phyloP scores from a whole-genome alignment of 2,888 invertebrate genomes.

The Lypha dubia region DNA sequence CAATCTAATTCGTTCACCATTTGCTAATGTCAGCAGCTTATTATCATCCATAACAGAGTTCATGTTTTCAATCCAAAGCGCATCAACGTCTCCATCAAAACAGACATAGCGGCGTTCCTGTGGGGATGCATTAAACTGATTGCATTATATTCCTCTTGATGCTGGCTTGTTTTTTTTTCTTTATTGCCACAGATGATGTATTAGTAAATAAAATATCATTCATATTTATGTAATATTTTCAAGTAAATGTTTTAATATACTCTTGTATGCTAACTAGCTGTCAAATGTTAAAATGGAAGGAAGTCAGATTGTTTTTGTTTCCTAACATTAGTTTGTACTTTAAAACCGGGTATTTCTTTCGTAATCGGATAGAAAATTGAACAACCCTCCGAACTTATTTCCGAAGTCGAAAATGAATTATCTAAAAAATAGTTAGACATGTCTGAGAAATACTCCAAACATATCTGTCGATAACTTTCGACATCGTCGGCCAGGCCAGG shows the following conservation, averaged over 20 bases:
- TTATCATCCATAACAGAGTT: constrained; percentile 99
- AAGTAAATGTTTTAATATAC: neutral
- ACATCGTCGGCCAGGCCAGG: too few species aligned
- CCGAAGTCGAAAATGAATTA: too few species aligned
- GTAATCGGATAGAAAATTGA: too few species aligned
- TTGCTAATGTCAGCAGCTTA: constrained; percentile 93
- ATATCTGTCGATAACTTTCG: too few species aligned
- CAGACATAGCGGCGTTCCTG: constrained; percentile 92
- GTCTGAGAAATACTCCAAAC: too few species aligned
- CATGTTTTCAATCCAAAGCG: constrained; percentile 98
- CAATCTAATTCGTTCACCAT: constrained; percentile 93
- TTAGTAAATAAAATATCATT: constrained; percentile 2
- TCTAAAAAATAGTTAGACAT: too few species aligned
- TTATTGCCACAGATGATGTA: constrained; percentile 43
- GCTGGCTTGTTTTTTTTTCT: constrained; percentile 7
- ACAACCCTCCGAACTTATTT: too few species aligned
- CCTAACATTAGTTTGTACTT: too few species aligned
- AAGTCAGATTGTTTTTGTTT: neutral
- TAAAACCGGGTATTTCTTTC: too few species aligned
- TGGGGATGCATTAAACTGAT: constrained; percentile 79
- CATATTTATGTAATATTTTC: constrained; percentile 23
- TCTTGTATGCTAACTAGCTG: neutral
- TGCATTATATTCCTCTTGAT: constrained; percentile 74
- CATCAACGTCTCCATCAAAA: constrained; percentile 97
- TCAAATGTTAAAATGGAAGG: neutral